Evolutionary conservation across 2,797 vertebrate species (phyloP), one percentile per base, ranked within the genome.

Genomic region (Paedocypris micromegethes): DNA sequence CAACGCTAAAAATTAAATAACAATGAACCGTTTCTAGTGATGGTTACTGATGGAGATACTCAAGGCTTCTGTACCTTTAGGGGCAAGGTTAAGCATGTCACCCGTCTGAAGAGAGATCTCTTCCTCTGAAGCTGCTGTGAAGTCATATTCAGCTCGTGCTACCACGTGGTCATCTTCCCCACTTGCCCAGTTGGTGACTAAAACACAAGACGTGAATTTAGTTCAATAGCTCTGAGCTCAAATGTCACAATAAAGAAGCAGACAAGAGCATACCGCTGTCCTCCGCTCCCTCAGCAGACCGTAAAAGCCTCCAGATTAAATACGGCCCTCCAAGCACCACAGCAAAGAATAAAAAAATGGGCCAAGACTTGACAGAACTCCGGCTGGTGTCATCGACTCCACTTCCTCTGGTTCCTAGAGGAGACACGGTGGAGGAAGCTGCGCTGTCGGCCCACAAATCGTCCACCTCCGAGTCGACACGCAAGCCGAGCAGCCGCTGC

Each of bases 81-180:
- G 94, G 60, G 97, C 97, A 38, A 99, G 88, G 84, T 91, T 96
- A 4, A 99, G 84, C 91, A 96, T 90, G 78, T 96, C 94, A 82
- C 95, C 94, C 60, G 92, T 90, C 77, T 78, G 90, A 74, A 98
- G 58, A 73, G 95, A 95, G 78, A 99, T 86, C 86, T 99, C 97
- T 80, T 97, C 94, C 79, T 97, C 93, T 44, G 94, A 94, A 2
- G 91, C 82, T 2, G 94, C 92, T 63, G 9, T 85, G 76, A 99
- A 99, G 79, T 98, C 94, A 55, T 93, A 99, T 77, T 98, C 96
- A 6, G 92, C 94, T 88, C 93, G 90, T 75, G 94, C 97, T 70
- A 99, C 94, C 5, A 98, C 92, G 37, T 99, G 95, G 83, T 99
- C 94, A 46, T 93, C 93, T 58, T 98, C 94, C 68, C 94, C 95